Evolutionary conservation across 1,140 invertebrate genomes (phyloP).

Genomic region (Trypoxylus dichotomus): DNA sequence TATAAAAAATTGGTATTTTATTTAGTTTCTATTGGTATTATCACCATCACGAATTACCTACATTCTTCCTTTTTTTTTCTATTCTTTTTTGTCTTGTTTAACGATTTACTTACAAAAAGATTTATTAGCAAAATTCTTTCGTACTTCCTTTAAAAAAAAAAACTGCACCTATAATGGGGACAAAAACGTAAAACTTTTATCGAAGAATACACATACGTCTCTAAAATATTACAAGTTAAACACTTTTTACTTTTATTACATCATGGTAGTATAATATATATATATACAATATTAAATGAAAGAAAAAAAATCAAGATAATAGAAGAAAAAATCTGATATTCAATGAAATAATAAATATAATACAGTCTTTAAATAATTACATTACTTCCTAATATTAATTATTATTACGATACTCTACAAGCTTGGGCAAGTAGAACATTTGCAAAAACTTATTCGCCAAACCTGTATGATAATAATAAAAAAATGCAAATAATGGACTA

Average conservation of each 20-base stretch:
- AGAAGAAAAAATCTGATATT: background rate
- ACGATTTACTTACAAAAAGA: background rate
- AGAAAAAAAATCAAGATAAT: background rate
- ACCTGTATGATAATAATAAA: background rate
- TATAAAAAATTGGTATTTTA: background rate
- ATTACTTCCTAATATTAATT: background rate
- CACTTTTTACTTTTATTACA: background rate
- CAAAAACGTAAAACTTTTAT: background rate
- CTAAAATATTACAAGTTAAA: background rate
- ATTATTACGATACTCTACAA: background rate
- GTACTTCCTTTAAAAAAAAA: background rate
- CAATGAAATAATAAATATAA: slow-evolving; percentile 11
- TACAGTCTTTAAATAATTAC: slow-evolving; percentile 25
- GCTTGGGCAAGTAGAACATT: background rate
- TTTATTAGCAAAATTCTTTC: background rate
- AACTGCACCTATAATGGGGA: background rate
- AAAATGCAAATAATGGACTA: slow-evolving; percentile 23
- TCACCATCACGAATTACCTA: background rate
- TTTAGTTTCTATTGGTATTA: background rate
- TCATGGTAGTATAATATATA: background rate
- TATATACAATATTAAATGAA: background rate
- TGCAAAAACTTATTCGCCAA: background rate
- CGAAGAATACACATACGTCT: background rate
- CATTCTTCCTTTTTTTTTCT: background rate
- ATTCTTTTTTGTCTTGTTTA: background rate